Percentiles rank a stretch among this genome's conserved stretches.
Conservation (phyloP, 92 coral and sea anemone genomes). For the Blastomussa wellsi region DNA sequence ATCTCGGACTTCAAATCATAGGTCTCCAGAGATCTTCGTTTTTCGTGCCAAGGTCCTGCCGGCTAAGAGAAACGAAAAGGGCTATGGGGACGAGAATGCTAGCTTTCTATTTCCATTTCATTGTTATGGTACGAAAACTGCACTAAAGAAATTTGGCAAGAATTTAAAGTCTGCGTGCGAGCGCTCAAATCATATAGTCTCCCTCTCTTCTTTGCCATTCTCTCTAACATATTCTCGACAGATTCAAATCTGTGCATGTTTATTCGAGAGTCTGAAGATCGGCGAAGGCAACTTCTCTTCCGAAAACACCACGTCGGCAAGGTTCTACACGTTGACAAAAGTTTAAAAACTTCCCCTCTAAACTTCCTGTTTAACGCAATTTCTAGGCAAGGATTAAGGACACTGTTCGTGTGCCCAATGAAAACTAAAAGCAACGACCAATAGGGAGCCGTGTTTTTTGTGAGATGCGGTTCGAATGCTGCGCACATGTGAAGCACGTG, state of each 20-base stretch:
- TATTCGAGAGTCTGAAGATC: background rate
- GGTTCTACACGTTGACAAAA: background rate
- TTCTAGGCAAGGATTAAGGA: constrained; percentile 54
- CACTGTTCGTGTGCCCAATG: constrained; percentile 57
- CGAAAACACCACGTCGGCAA: background rate
- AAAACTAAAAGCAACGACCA: constrained; percentile 24
- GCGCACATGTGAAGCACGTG: constrained; percentile 52
- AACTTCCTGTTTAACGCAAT: constrained; percentile 58
- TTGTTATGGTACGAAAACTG: constrained; percentile 9
- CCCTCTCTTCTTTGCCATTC: constrained; percentile 16
- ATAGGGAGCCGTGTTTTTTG: constrained; percentile 28
- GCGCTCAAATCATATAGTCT: constrained; percentile 19
- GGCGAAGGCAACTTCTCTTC: background rate
- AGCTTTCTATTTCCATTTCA: background rate
- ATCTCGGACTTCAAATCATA: too few species aligned
- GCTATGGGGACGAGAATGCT: too few species aligned
- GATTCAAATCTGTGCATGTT: constrained; percentile 4
- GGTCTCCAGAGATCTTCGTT: too few species aligned
- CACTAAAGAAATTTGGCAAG: constrained; percentile 2
- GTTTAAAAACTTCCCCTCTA: constrained; percentile 25
- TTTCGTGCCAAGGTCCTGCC: too few species aligned
- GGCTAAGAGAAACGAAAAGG: too few species aligned
- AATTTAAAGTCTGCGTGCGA: too few species aligned
- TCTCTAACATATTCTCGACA: background rate
- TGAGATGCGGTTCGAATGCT: constrained; percentile 34